Base-by-base conservation (phyloP, 2,113 vertebrate species). In the Sus scrofa region DNA sequence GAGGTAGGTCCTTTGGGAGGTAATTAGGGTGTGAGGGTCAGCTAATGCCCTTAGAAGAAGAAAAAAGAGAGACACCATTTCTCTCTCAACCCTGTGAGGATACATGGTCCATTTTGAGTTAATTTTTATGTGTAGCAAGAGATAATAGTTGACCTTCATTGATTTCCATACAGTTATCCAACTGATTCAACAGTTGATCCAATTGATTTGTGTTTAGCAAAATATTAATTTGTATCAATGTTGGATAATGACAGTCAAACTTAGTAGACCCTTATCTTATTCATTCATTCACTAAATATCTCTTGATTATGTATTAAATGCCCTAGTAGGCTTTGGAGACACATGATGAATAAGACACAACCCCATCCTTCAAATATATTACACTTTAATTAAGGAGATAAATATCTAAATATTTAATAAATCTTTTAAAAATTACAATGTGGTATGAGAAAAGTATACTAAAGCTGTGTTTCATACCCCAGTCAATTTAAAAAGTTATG, bases 341-440 rank as follows among this genome's bases (percentile, higher is more conserved):
- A 50, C n/a, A 74, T 89, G 37, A 86, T 85, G 13, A 88, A 85
- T 79, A 88, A 56, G 54, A 78, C 30, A 87, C 54, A 88, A 22
- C 7, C 7, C 19, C 32, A 22, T 14, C 30, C 15, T 88, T 92
- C 39, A 78, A 88, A 92, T 26, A 71, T 62, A 34, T 71, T 81
- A 94, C 26, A 86, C n/a, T 83, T 96, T 37, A 81, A 50, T 32
- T 81, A 19, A 60, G 37, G 16, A 52, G 8, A 87, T n/a, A 94
- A 88, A 84, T 52, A 87, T 62, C 52, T 87, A 87, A 84, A 84
- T 71, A 71, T 44, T 44, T 44, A 44, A 87, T n/a, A 94, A 88
- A 84, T 60, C 82, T 62, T 60, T 87, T 82, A 84, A 84, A 63
- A 71, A 63, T 75, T 77, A 34, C 6, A 86, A 52, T 58, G 12